Percentiles rank a stretch among this genome's conserved stretches.
Conservation (phyloP, 2,113 vertebrate species). For the Muntiacus reevesi region DNA sequence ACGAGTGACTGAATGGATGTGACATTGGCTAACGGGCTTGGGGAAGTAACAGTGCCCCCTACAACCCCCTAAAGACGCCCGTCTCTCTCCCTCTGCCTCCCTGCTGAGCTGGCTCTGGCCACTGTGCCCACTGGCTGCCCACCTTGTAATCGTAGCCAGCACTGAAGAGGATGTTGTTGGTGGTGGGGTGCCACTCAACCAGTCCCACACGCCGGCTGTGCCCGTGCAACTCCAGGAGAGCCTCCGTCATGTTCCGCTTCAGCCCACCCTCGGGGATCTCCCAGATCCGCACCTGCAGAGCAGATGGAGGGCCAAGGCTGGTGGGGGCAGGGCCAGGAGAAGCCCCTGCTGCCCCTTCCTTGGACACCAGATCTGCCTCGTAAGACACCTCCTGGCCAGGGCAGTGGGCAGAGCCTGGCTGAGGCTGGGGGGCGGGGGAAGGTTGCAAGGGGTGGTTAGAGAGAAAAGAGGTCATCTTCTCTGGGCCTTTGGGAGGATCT, state of each 20-base stretch:
- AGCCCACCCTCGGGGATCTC: conserved; percentile 95
- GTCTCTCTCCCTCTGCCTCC: rapidly evolving
- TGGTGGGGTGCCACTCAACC: conserved; percentile 97
- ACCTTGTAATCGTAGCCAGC: conserved; percentile 99
- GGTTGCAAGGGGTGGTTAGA: not conserved
- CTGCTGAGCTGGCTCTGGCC: not conserved
- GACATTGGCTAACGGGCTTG: not conserved
- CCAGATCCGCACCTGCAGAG: conserved; percentile 93
- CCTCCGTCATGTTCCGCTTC: conserved; percentile 93
- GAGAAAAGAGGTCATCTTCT: not conserved
- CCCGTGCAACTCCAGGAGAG: conserved; percentile 93
- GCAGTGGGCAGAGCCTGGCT: rapidly evolving
- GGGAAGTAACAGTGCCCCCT: not conserved
- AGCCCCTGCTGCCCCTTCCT: not conserved
- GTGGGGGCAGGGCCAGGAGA: not conserved
- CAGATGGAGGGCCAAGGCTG: rapidly evolving
- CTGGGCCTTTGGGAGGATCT: not conserved
- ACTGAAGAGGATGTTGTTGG: conserved; percentile 96
- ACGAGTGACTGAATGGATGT: not conserved
- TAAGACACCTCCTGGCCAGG: rapidly evolving
- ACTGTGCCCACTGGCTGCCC: not conserved
- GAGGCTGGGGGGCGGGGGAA: not conserved
- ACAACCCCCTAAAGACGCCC: no score
- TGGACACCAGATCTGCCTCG: not conserved
- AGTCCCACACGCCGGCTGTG: conserved; percentile 97